Percentiles rank a stretch among this genome's conserved stretches.
These are phyloP conservation scores for Coluber constrictor DNA, from an alignment of 2,797 vertebrate species.

Conservation along the genomic window DNA sequence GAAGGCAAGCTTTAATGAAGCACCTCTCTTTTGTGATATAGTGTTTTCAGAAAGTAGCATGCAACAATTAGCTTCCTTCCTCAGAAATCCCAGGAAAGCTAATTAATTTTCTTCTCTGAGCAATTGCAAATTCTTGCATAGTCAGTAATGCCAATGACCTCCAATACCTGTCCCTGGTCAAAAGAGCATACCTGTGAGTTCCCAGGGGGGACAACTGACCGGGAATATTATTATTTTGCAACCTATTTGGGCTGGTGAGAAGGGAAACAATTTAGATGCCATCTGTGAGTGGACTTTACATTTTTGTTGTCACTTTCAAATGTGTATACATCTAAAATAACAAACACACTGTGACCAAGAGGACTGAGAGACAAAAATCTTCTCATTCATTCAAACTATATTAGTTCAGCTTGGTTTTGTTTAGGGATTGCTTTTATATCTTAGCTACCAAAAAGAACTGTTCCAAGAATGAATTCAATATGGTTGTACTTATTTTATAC, in stretches of 20 bases:
- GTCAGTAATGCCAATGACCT: conserved; percentile 35
- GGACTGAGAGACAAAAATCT: too few species aligned
- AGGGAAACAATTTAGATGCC: not conserved
- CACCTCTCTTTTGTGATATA: conserved; percentile 44
- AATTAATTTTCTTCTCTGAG: conserved; percentile 53
- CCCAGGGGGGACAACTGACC: conserved; percentile 15
- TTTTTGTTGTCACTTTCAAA: not conserved
- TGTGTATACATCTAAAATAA: fast-evolving
- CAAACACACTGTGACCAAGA: not conserved
- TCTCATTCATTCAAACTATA: not conserved
- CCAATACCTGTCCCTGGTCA: not conserved
- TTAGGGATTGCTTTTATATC: not conserved
- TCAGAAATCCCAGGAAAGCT: conserved; percentile 52
- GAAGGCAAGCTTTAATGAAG: conserved; percentile 33
- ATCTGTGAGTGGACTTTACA: conserved; percentile 9
- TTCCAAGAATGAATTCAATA: not conserved
- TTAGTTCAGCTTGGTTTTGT: not conserved
- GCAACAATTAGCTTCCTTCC: conserved; percentile 52
- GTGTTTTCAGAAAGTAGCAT: conserved; percentile 53
- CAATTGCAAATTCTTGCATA: conserved; percentile 23
- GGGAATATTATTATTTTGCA: conserved; percentile 3
- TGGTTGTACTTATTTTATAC: not conserved
- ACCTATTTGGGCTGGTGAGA: not conserved
- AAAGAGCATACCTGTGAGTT: not conserved
- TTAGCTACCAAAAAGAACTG: not conserved